Conservation (phyloP, 92 coral and sea anemone genomes). For the Phenganax subtilis region DNA sequence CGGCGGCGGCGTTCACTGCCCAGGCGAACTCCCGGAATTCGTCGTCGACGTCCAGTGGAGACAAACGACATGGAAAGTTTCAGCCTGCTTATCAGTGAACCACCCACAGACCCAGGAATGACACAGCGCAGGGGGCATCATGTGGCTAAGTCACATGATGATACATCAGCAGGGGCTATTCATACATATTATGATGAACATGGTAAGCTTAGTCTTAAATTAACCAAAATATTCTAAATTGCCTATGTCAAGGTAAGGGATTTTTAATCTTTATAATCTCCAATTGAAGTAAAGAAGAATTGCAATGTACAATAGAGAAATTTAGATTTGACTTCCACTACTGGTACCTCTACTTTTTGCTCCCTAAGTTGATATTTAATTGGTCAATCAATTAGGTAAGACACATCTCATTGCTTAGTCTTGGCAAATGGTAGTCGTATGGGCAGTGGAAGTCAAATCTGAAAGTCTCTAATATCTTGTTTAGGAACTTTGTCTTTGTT, state of each 20-base stretch:
- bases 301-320: no score
- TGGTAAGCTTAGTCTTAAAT: conserved; percentile 48
- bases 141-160: conserved; percentile 82
- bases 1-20: conserved; percentile 14
- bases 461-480: no score
- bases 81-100: conserved; percentile 31
- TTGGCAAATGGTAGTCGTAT: no score
- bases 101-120: not conserved
- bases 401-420: no score
- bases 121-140: conserved; percentile 47
- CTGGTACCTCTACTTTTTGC: no score
- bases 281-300: no score
- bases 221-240: not conserved
- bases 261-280: no score
- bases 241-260: not conserved
- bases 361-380: no score
- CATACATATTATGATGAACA: conserved; percentile 85
- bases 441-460: no score
- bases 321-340: no score
- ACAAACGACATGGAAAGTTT: conserved; percentile 19
- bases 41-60: conserved; percentile 28
- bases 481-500: no score
- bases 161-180: conserved; percentile 89
- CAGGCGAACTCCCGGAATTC: conserved; percentile 40
- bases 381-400: no score